Percentiles rank a stretch among this genome's conserved stretches.
These are phyloP conservation scores for Uria lomvia DNA, from an alignment of 2,113 vertebrate species.

Conservation along the genomic window DNA sequence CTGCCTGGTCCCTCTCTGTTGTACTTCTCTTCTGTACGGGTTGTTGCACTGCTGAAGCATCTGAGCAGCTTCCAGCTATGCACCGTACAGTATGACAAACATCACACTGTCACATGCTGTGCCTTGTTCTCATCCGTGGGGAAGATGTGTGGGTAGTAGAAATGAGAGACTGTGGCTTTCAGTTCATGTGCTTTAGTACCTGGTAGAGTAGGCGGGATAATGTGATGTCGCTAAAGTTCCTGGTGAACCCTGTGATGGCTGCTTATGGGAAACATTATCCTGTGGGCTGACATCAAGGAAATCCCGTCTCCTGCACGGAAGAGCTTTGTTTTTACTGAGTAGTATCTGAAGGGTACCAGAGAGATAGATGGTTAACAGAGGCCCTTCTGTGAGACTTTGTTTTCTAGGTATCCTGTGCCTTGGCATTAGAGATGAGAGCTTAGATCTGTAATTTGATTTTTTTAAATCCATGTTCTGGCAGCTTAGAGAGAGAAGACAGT, in stretches of 20 bases:
- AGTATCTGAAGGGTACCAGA: neutral
- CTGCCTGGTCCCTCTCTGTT: neutral
- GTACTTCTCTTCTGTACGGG: neutral
- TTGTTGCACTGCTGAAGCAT: neutral
- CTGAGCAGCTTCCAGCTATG: neutral
- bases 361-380: neutral
- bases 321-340: neutral
- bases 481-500: neutral
- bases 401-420: neutral
- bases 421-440: neutral
- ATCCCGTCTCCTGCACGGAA: rapidly evolving
- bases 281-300: neutral
- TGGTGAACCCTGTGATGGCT: neutral
- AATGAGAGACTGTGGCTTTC: neutral
- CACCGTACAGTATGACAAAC: neutral
- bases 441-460: neutral
- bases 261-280: neutral
- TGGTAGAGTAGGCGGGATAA: neutral
- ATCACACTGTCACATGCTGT: neutral
- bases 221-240: neutral
- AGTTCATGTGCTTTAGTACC: neutral
- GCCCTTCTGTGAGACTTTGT: neutral
- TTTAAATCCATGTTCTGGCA: neutral
- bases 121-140: neutral
- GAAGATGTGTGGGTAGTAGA: neutral